A percentile compares a stretch with the other conserved stretches of the same genome.
phyloP scores from a whole-genome alignment of 2,888 invertebrate genomes.

The Ptilodon capucinus region DNA sequence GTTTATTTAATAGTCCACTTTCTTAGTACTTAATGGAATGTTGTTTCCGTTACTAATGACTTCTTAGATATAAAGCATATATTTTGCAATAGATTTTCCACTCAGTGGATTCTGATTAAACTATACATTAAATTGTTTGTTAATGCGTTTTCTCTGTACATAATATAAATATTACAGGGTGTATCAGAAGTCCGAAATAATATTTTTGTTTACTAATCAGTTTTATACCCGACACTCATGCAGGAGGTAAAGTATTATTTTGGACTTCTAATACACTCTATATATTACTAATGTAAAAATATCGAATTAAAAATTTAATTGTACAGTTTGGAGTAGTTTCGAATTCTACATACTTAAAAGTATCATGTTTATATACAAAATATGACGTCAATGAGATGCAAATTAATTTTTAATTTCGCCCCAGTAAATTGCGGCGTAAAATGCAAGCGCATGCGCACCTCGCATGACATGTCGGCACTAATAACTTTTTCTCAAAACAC shows the following conservation, averaged over 20 bases:
- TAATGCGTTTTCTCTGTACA: too few species aligned
- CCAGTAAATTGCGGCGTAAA: conserved; percentile 60
- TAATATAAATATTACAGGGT: too few species aligned
- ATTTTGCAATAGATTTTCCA: not conserved
- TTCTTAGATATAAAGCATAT: not conserved
- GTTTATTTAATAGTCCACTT: conserved; percentile 22
- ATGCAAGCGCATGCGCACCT: conserved; percentile 72
- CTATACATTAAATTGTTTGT: conserved; percentile 2
- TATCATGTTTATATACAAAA: too few species aligned
- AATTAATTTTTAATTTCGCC: conserved; percentile 42
- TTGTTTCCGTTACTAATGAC: not conserved
- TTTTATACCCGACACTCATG: too few species aligned
- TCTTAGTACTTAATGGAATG: not conserved
- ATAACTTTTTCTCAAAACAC: conserved; percentile 78
- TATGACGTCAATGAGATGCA: conserved; percentile 26
- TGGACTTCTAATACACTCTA: too few species aligned
- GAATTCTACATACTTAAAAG: too few species aligned
- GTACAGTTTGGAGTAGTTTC: too few species aligned
- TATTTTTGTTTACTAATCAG: too few species aligned
- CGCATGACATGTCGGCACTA: conserved; percentile 65
- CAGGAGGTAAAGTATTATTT: too few species aligned
- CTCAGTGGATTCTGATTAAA: not conserved
- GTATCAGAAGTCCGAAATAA: too few species aligned
- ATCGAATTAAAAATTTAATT: too few species aligned
- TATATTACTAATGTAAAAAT: too few species aligned